Base-by-base conservation (phyloP, 2,888 invertebrate genomes). In the Phytoseiulus persimilis region DNA sequence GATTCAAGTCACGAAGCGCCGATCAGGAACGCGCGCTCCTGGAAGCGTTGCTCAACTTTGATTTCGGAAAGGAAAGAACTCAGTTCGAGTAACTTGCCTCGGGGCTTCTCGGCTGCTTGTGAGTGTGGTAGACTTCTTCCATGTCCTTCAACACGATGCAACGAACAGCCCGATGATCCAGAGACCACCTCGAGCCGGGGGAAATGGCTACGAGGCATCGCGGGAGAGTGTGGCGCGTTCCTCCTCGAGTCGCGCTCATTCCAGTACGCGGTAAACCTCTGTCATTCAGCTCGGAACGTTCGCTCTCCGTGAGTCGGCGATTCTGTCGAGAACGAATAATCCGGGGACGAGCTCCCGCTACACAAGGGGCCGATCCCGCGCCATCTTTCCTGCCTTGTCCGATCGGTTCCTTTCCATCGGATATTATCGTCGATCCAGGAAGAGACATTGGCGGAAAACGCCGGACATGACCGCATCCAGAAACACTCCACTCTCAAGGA, bases 101-200 rank as follows among this genome's bases (percentile, higher is more conserved):
- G 6, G 87, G 87, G 45, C 87, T 87, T 18, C 87, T 33, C 18
- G 87, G 87, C 87, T 87, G 87, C 28, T 39, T 45, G 33, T 87
- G 87, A 2, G 87, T 87, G 32, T 45, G 87, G 45, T 87, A 87
- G 32, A 87, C 31, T 87, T 87, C 87, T 14, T 87, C 87, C 87
- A 87, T 87, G 87, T n/a, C 87, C 65, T 65, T 65, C 65, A 28
- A 65, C 65, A 65, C 65, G 65, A 65, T 65, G 65, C 65, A 6
- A 28, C 65, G 65, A 23, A 28, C 18, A 23, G 65, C 65, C 18
- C 65, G 65, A 65, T 65, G 23, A 65, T 65, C 65, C 65, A 65
- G 65, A 3, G 65, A 65, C 65, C 14, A 28, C 23, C 65, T 65
- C 65, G 65, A 65, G 9, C 18, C 28, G 28, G 65, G 46, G 65